Conservation (phyloP, 2,888 invertebrate species). For the Diabrotica balteata region DNA sequence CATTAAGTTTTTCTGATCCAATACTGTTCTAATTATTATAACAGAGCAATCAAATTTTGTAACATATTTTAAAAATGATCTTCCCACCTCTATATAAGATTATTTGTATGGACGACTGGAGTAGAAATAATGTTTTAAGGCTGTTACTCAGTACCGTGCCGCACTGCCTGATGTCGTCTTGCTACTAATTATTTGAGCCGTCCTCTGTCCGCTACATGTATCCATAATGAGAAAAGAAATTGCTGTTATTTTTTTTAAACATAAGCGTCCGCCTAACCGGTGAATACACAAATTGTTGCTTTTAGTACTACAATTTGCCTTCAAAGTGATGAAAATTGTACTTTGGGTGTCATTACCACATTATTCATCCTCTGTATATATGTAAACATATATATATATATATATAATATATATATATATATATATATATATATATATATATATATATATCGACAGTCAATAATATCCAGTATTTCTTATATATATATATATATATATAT, state of each 20-base stretch:
- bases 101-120: slow-evolving; percentile 19
- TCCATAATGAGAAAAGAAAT: slow-evolving; percentile 29
- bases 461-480: no score
- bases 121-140: slow-evolving; percentile 20
- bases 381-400: no score
- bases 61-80: no score
- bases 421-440: no score
- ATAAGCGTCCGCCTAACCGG: slow-evolving; percentile 20
- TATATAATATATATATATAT: no score
- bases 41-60: no score
- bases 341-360: slow-evolving; percentile 18
- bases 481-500: no score
- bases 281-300: slow-evolving; percentile 29
- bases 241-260: slow-evolving; percentile 26
- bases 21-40: no score
- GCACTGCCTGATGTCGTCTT: slow-evolving; percentile 20
- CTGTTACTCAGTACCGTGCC: slow-evolving; percentile 1
- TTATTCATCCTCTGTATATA: not conserved
- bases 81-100: no score
- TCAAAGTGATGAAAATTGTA: slow-evolving; percentile 23
- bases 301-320: slow-evolving; percentile 18
- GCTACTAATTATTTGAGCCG: slow-evolving; percentile 28
- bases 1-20: no score
- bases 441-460: no score
- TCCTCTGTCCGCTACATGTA: slow-evolving; percentile 26